Conservation (phyloP, 2,113 vertebrate genomes). For the Indicator maculatus region DNA sequence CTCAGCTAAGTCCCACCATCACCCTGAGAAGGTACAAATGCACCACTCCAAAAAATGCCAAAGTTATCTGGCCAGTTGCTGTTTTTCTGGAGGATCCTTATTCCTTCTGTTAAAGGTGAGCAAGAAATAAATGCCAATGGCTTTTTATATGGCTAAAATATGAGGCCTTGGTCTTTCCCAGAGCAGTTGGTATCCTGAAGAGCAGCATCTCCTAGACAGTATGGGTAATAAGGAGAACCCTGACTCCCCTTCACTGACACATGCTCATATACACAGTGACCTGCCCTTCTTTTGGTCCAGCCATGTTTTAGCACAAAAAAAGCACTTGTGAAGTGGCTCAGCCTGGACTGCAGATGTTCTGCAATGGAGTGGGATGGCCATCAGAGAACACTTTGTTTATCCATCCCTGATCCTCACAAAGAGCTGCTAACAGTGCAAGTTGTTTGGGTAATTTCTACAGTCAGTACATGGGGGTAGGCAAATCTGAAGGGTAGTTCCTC, state of each 20-base stretch:
- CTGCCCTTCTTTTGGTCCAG: background rate
- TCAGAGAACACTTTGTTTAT: background rate
- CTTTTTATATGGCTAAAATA: background rate
- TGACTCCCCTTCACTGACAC: background rate
- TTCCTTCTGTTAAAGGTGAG: background rate
- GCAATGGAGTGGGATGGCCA: background rate
- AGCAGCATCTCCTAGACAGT: background rate
- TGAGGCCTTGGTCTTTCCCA: background rate
- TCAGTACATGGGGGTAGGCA: rapidly evolving
- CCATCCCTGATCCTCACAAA: background rate
- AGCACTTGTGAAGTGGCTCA: background rate
- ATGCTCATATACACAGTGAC: background rate
- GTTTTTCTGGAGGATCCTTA: background rate
- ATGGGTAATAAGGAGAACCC: background rate
- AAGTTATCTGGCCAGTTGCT: background rate
- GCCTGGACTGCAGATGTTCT: background rate
- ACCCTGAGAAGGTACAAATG: background rate
- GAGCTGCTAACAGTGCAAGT: background rate
- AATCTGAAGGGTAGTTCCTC: background rate
- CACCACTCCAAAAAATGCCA: background rate
- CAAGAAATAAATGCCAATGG: background rate
- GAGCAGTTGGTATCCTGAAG: background rate
- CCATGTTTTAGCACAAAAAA: background rate
- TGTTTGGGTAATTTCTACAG: background rate
- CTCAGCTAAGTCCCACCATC: background rate